These are phyloP conservation scores for Reinhardtius hippoglossoides DNA, from an alignment of 2,113 vertebrate species.

Conservation along the genomic window DNA sequence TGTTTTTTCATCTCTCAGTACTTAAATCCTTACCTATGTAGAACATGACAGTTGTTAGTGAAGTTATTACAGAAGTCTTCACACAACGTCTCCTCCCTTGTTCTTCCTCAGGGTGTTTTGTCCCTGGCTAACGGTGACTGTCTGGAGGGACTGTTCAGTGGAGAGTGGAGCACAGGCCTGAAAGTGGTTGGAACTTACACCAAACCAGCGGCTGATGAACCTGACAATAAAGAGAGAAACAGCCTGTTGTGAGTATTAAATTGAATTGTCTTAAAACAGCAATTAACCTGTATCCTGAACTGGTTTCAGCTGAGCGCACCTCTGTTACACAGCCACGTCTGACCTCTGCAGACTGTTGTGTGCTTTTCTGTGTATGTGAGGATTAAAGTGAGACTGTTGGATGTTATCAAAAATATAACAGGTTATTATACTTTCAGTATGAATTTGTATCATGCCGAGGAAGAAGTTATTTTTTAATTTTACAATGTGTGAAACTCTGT, in stretches of 20 bases:
- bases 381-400: neutral
- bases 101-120: constrained; percentile 85
- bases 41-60: neutral
- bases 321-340: neutral
- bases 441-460: neutral
- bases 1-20: neutral
- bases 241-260: constrained; percentile 84
- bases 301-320: no score
- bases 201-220: constrained; percentile 87
- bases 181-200: constrained; percentile 92
- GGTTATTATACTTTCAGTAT: no score
- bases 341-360: neutral
- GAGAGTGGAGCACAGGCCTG: constrained; percentile 92
- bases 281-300: neutral
- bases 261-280: neutral
- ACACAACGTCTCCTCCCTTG: neutral
- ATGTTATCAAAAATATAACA: no score
- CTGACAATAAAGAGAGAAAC: constrained; percentile 81
- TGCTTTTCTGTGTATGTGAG: neutral
- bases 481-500: constrained; percentile 19
- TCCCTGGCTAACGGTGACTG: constrained; percentile 91
- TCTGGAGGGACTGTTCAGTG: constrained; percentile 92
- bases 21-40: neutral
- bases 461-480: neutral
- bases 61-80: no score